A percentile compares a stretch with the other conserved stretches of the same genome.
Conservation (phyloP, 2,797 vertebrate genomes). For the Pampus argenteus region DNA sequence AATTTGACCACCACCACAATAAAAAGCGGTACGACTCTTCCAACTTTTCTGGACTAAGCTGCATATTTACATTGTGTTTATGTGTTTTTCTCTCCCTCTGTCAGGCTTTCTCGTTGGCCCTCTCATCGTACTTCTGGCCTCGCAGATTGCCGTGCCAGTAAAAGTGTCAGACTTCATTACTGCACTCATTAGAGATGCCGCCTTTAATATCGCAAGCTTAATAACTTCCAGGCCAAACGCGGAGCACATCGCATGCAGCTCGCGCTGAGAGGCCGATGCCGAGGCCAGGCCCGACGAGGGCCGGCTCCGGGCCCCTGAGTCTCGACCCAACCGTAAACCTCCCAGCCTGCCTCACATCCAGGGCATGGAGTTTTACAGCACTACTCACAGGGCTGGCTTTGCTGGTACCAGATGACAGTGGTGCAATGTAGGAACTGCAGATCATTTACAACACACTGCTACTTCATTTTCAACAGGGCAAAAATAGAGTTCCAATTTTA, state of each 20-base stretch:
- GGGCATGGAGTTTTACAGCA: conserved; percentile 10
- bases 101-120: conserved; percentile 22
- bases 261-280: conserved; percentile 29
- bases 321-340: conserved; percentile 42
- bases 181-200: conserved; percentile 77
- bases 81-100: conserved; percentile 36
- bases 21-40: conserved; percentile 46
- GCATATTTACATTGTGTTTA: conserved; percentile 56
- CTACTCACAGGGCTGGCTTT: neutral
- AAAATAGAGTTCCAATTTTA: conserved; percentile 44
- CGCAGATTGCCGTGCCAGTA: conserved; percentile 68
- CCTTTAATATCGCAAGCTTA: conserved; percentile 70
- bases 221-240: conserved; percentile 78
- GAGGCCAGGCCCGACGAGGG: conserved; percentile 25
- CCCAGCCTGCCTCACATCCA: conserved; percentile 26
- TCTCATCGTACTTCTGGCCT: conserved; percentile 30
- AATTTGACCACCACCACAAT: conserved; percentile 44
- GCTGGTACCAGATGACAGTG: conserved; percentile 37
- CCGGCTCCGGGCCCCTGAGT: conserved; percentile 12
- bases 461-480: conserved; percentile 40
- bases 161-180: conserved; percentile 83
- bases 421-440: conserved; percentile 25
- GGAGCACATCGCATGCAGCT: conserved; percentile 48
- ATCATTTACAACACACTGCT: conserved; percentile 45
- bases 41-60: conserved; percentile 27